phyloP scores from a whole-genome alignment of 2,113 vertebrate genomes.

The Pipra filicauda region DNA sequence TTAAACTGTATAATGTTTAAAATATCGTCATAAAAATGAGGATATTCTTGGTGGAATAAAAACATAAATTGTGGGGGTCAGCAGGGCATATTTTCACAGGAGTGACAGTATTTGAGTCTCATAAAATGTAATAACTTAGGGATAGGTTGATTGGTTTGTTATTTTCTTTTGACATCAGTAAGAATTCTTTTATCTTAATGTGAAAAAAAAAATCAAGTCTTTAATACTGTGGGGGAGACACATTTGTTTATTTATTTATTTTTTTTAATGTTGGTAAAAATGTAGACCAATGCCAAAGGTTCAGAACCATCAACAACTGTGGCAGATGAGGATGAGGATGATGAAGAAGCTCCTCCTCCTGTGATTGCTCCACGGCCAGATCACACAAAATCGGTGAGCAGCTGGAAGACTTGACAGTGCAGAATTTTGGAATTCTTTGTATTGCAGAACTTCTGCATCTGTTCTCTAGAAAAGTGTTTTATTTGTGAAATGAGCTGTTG shows the following conservation, averaged over 20 bases:
- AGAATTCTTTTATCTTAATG: neutral
- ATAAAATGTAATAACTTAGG: neutral
- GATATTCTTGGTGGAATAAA: neutral
- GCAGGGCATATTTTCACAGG: neutral
- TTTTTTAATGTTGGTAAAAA: neutral
- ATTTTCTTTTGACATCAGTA: neutral
- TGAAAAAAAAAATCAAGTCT: neutral
- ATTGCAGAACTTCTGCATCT: neutral
- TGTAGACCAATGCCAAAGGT: constrained; percentile 86
- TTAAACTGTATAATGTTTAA: neutral
- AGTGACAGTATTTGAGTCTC: neutral
- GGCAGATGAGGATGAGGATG: constrained; percentile 89
- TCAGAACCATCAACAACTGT: constrained; percentile 83
- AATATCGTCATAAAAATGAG: neutral
- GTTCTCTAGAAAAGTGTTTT: neutral
- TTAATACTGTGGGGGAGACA: neutral
- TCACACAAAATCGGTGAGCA: constrained; percentile 94
- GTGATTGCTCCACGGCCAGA: constrained; percentile 92
- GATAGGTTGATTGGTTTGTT: neutral
- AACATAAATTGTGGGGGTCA: neutral
- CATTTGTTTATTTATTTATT: neutral
- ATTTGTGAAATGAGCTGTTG: neutral
- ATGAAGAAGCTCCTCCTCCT: constrained; percentile 89
- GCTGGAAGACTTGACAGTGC: neutral
- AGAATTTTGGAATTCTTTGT: neutral